Evolutionary conservation across 2,888 invertebrate genomes (phyloP), one percentile per base, ranked within the genome.

Genomic region (Calephelis perditalis): DNA sequence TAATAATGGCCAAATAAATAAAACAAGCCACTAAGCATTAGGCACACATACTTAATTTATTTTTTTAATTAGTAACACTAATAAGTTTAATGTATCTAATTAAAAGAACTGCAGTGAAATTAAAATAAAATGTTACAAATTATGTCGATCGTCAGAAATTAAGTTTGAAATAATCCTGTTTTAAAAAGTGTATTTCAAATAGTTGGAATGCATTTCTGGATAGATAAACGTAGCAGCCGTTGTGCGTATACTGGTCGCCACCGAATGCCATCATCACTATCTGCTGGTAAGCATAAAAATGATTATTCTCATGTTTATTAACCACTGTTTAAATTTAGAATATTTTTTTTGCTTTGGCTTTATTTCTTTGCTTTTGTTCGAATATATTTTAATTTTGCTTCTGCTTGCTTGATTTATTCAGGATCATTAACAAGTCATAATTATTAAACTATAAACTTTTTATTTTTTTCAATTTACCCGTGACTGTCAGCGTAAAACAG

Each of bases 151-250:
- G 10, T 36, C 11, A 52, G 52, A 35, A 40, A 7, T 43, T 57
- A 47, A 59, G 26, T 55, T 26, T 55, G 60, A 57, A 26, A 58
- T 12, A 55, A 12, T 58, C 49, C 54, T 46, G 61, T 59, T 59
- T 46, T 52, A 63, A 58, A 65, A 62, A 64, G 60, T 59, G 64
- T 62, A 67, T 58, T 47, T 56, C 57, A 65, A 68, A 65, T 64
- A 75, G 70, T 69, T 72, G 84, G 77, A 77, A 96, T 96, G 96
- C 96, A 96, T 95, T 96, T 96, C 92, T 96, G 96, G 96, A 96
- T 96, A 82, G 95, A 95, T 84, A 96, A 96, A 87, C 94, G 95
- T 76, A 94, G 52, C 10, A 52, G 94, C 81, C 94, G 95, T 91
- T 95, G 94, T 88, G 94, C 94, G 72, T 95, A 94, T 84, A 92